These are phyloP conservation scores for Geotrupes spiniger DNA, from an alignment of 2,888 invertebrate genomes.

Conservation along the genomic window DNA sequence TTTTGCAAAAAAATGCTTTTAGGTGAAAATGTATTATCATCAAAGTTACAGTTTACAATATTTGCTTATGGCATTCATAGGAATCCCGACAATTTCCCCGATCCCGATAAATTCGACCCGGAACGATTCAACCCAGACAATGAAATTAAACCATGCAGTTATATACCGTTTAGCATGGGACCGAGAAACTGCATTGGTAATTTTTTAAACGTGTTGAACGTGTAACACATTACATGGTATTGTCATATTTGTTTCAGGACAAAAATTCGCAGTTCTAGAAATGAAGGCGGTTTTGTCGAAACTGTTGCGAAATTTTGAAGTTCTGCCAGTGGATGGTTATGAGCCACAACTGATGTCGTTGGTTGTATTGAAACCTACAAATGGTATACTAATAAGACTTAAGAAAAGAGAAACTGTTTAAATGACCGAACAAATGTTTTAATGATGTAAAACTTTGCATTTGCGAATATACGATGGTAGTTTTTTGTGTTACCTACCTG, in stretches of 20 bases:
- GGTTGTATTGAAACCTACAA: constrained; percentile 15
- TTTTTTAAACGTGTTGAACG: too few relatives aligned
- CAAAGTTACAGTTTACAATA: constrained; percentile 47
- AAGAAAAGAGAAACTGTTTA: constrained; percentile 11
- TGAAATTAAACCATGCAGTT: constrained; percentile 6
- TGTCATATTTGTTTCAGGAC: constrained; percentile 38
- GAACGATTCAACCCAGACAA: constrained; percentile 16
- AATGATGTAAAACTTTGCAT: too few relatives aligned
- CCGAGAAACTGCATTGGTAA: constrained; percentile 11
- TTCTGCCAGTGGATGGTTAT: constrained; percentile 25
- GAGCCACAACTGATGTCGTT: constrained; percentile 14
- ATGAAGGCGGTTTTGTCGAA: constrained; percentile 54
- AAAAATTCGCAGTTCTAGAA: constrained; percentile 53
- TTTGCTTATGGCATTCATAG: constrained; percentile 36
- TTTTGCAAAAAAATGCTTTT: constrained; percentile 21
- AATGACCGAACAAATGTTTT: too few relatives aligned
- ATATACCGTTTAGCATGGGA: constrained; percentile 8
- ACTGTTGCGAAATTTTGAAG: constrained; percentile 51
- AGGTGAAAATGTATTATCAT: constrained; percentile 36
- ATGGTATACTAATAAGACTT: constrained; percentile 14
- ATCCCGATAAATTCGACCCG: constrained; percentile 24
- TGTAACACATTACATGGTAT: too few relatives aligned
- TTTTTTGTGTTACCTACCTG: too few relatives aligned
- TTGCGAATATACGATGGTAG: too few relatives aligned
- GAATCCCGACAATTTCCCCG: constrained; percentile 19